Conservation (phyloP, 2,113 vertebrate genomes). For the Mastomys natalensis region DNA sequence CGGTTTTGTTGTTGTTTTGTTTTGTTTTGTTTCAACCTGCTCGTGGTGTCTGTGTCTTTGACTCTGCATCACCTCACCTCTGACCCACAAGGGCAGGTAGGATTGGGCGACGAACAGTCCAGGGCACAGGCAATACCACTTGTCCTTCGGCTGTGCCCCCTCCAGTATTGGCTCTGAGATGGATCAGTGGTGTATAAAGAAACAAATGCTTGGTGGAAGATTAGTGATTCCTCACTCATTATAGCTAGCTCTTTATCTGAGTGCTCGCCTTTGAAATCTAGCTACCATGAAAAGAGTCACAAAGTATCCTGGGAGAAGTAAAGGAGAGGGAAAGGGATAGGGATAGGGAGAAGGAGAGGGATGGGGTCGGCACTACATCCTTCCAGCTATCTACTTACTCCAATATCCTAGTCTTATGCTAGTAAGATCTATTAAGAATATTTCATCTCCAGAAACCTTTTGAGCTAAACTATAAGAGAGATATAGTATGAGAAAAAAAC, state of each 20-base stretch:
- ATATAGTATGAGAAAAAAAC: not conserved
- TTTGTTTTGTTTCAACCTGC: too few relatives aligned
- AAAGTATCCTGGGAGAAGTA: not conserved
- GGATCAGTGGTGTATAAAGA: not conserved
- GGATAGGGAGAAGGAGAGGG: not conserved
- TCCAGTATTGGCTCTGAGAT: not conserved
- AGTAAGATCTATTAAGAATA: not conserved
- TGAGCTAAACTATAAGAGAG: not conserved
- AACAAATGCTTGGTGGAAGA: not conserved
- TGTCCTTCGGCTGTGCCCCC: not conserved
- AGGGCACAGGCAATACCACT: too few relatives aligned
- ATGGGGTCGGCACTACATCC: not conserved
- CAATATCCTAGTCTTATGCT: not conserved
- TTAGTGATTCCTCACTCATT: not conserved
- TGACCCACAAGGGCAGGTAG: too few relatives aligned
- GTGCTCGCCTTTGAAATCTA: not conserved
- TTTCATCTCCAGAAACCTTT: not conserved
- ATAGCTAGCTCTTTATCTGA: not conserved
- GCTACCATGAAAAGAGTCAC: not conserved
- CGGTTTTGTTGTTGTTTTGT: too few relatives aligned
- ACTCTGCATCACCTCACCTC: too few relatives aligned
- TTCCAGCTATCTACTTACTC: not conserved
- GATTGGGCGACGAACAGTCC: too few relatives aligned
- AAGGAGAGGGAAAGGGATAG: not conserved
- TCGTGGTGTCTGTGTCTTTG: too few relatives aligned